phyloP scores from a whole-genome alignment of 2,113 vertebrate genomes.

The Parus major region DNA sequence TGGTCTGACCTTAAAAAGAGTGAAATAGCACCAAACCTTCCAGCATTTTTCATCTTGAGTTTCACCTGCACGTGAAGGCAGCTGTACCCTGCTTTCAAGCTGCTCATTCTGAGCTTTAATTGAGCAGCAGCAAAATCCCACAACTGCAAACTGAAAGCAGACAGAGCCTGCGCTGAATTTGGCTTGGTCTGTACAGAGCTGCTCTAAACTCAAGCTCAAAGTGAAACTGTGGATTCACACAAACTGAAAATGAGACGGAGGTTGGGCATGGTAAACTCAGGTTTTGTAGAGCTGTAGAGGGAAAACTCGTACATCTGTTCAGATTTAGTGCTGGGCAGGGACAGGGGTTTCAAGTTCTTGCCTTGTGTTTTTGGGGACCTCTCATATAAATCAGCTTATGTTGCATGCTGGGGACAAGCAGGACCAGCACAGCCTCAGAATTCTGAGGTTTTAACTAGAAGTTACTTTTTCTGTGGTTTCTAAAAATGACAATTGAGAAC shows the following conservation, averaged over 20 bases:
- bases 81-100: not conserved
- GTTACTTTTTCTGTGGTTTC: accelerated
- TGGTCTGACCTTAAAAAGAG: not conserved
- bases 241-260: not conserved
- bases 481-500: not conserved
- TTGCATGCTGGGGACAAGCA: not conserved
- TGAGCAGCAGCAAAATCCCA: not conserved
- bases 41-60: not conserved
- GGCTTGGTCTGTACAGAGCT: not conserved
- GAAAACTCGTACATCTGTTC: accelerated
- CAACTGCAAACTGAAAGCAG: not conserved
- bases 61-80: accelerated
- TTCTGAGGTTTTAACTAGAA: not conserved
- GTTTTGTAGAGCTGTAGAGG: not conserved
- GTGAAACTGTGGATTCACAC: not conserved
- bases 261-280: not conserved
- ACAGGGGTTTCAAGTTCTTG: not conserved
- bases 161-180: not conserved
- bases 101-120: not conserved
- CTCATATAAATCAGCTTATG: not conserved
- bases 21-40: not conserved
- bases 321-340: not conserved
- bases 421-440: not conserved
- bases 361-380: not conserved
- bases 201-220: not conserved